Conservation (phyloP, 2,888 invertebrate genomes). For the Hydrotaea diabolus region DNA sequence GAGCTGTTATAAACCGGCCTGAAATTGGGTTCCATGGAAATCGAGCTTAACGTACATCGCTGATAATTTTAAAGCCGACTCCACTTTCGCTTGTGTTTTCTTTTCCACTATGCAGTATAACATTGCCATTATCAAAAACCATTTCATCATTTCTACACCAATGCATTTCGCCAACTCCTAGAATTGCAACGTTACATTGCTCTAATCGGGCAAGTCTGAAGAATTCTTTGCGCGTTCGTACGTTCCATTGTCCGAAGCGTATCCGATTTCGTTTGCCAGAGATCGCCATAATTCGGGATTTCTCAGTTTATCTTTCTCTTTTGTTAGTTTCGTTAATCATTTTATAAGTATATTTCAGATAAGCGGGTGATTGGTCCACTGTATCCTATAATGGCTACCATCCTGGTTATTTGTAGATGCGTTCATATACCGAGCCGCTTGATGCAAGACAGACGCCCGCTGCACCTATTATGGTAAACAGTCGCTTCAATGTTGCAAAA, state of each 20-base stretch:
- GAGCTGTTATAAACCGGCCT: too few species aligned
- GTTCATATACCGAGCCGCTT: constrained; percentile 41
- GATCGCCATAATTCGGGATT: not conserved
- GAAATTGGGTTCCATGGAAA: too few species aligned
- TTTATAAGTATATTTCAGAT: constrained; percentile 16
- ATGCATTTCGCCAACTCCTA: not conserved
- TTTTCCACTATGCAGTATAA: too few species aligned
- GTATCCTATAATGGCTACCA: constrained; percentile 1
- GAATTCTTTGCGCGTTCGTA: not conserved
- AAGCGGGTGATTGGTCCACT: not conserved
- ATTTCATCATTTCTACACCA: too few species aligned
- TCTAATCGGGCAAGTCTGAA: not conserved
- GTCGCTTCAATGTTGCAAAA: constrained; percentile 1
- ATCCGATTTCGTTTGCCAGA: not conserved
- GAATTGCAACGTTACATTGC: not conserved
- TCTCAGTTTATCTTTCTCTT: not conserved
- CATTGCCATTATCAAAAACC: too few species aligned
- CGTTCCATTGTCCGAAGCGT: not conserved
- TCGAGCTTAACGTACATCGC: too few species aligned
- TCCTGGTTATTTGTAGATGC: not conserved
- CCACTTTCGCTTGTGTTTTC: too few species aligned
- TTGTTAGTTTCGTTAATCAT: not conserved
- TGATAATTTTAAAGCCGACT: too few species aligned
- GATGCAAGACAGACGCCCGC: constrained; percentile 8
- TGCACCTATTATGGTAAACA: constrained; percentile 14